Base-by-base conservation (phyloP, 2,113 vertebrate genomes). In the Noturus placidus region DNA sequence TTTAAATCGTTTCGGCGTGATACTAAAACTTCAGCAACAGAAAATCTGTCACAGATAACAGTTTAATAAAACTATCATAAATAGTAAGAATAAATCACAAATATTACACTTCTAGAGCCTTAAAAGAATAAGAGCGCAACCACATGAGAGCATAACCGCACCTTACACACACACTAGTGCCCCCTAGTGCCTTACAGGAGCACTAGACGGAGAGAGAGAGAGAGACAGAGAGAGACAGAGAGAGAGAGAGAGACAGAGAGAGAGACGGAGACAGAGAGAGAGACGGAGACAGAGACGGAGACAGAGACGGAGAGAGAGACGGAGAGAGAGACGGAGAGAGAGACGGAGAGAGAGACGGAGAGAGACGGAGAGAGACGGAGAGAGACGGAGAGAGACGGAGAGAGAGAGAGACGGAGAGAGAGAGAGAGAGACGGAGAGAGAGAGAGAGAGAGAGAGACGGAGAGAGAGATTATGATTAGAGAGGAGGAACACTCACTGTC, bases 401-500 rank as follows among this genome's bases (percentile, higher is more conserved):
- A 69, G 1, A 69, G 30, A 69, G 1, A 69, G 27, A 69, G 67
- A 17, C 0, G 1, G 67, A 69, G n/a, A 33, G 14, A 69, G 19
- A 6, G n/a, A 15, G 3, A 4, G 5, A 63, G 25, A 63, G 11
- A 33, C 1, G 35, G 0, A 35, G 33, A 38, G 67, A 33, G 15
- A 19, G 67, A 70, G 15, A 7, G 25, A 15, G 9, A 76, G 22
- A 27, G 22, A 67, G 15, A 82, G 30, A 85, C 54, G 80, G 30
- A 84, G 20, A 69, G 57, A 67, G 38, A 69, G 14, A 33, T 27
- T 54, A 15, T 46, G 1, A 33, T 69, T 30, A 70, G 27, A 30
- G 2, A 54, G 6, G 15, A 63, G 46, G 33, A 22, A 27, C 70
- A 93, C 97, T 96, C 92, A 99, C 98, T 96, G 89, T 99, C 98